Base-by-base conservation (phyloP, 2,888 invertebrate species). In the Epicampocera succincta region DNA sequence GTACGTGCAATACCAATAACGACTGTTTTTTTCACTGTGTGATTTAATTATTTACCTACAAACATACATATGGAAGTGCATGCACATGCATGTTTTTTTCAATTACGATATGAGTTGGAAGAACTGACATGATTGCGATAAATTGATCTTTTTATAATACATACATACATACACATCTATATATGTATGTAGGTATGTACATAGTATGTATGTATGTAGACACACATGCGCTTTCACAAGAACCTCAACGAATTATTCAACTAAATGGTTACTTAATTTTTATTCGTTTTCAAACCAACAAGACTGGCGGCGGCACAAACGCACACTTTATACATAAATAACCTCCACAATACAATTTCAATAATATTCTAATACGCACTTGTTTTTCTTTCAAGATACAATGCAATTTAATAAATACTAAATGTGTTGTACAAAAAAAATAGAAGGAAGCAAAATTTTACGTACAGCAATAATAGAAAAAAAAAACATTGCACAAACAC, bases 311-410 rank as follows among this genome's bases (percentile, higher is more conserved):
- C n/a, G 9, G 13, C 21, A 17, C 48, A 40, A 58, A 58, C 40
- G n/a, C 48, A 60, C 38, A 38, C 33, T 54, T 33, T 19, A 69
- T 52, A n/a, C n/a, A n/a, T n/a, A 68, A 76, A 68, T 50, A 73
- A 68, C 48, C 73, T 80, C 65, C 61, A 56, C 52, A 80, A 61
- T 48, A 69, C 33, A 66, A 77, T 69, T 78, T 82, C 60, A 78
- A 82, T 71, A 78, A 82, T 73, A 76, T 82, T 78, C 66, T 78
- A 82, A 82, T 82, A 82, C 77, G 77, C 77, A 74, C 81, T 77
- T 77, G 73, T 61, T 69, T 69, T 76, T 50, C 56, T 40, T 65
- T 42, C 60, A 77, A 63, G n/a, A 46, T 6, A 79, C 61, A 79
- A 66, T 71, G 74, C 77, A 74, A 73, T 77, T 82, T 82, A 68